Evolutionary conservation across 2,888 invertebrate genomes (phyloP), one percentile per base, ranked within the genome.

Genomic region (Fragum sueziense): DNA sequence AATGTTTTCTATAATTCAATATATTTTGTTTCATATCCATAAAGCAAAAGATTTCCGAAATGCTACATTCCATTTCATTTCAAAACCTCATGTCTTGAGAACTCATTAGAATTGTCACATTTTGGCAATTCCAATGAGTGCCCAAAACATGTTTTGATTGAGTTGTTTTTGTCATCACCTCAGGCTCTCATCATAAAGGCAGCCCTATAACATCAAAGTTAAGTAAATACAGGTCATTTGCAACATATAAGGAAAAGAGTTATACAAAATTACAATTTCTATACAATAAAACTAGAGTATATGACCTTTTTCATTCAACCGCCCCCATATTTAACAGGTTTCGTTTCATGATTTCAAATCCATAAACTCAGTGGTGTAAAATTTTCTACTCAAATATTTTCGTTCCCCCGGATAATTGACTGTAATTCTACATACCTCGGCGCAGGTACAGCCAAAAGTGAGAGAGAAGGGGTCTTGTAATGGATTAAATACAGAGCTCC

Each of bases 371-470:
- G n/a, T 27, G 29, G 57, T 57, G 57, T 57, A 57, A 57, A 47
- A 20, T 47, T 47, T 47, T 57, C n/a, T 27, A 25, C 57, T 6
- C 25, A 22, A 25, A 57, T 57, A 57, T 57, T 57, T 57, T 57
- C 57, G 6, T 57, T 20, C 57, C 17, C 29, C 29, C 25, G 25
- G 27, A 57, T 57, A 29, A 57, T 22, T 57, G 25, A 25, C 57
- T 57, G 3, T 57, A 29, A 4, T 57, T 57, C 29, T n/a, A 29
- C 4, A 52, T 78, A 84, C 84, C 84, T 69, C 80, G 84, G 84
- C 84, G 84, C 84, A 84, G 84, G 84, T 84, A 74, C 68, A 84
- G 84, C 79, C 84, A 77, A 71, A 65, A 47, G 17, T 37, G 47
- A 20, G 65, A 25, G 65, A n/a, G 65, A 65, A 34, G 41, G 41